Evolutionary conservation across 2,113 vertebrate genomes (phyloP).

Genomic region (Phylloscopus whistleri): DNA sequence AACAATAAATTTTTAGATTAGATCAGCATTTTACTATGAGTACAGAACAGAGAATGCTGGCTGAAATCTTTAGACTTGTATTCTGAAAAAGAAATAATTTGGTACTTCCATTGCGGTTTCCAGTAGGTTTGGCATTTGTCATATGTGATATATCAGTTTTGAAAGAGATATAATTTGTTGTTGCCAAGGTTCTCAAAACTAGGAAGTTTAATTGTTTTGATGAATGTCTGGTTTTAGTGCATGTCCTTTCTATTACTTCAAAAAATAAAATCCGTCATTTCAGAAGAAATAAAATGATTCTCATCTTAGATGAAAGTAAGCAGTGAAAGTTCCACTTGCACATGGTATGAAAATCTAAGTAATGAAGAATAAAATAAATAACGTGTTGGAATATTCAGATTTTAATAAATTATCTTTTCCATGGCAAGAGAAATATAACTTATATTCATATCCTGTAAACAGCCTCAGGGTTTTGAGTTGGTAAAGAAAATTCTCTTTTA

Average conservation of each 20-base stretch:
- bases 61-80: neutral
- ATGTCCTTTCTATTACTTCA: neutral
- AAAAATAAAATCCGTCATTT: neutral
- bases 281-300: slow-evolving; percentile 2
- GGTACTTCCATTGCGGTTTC: neutral
- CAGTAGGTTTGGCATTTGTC: neutral
- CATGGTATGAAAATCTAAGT: slow-evolving; percentile 9
- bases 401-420: slow-evolving; percentile 44
- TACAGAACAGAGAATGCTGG: neutral
- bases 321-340: neutral
- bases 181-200: neutral
- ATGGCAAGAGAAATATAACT: slow-evolving; percentile 24
- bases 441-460: slow-evolving; percentile 39
- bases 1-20: neutral
- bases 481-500: slow-evolving; percentile 46
- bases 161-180: neutral
- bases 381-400: slow-evolving; percentile 45
- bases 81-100: neutral
- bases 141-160: neutral
- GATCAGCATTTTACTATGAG: neutral
- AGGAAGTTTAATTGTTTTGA: neutral
- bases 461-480: slow-evolving; percentile 35
- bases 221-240: neutral
- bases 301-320: slow-evolving; percentile 4
- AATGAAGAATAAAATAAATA: slow-evolving; percentile 24